phyloP scores from a whole-genome alignment of 2,888 invertebrate species.

The Rambutsinella grinnellia region DNA sequence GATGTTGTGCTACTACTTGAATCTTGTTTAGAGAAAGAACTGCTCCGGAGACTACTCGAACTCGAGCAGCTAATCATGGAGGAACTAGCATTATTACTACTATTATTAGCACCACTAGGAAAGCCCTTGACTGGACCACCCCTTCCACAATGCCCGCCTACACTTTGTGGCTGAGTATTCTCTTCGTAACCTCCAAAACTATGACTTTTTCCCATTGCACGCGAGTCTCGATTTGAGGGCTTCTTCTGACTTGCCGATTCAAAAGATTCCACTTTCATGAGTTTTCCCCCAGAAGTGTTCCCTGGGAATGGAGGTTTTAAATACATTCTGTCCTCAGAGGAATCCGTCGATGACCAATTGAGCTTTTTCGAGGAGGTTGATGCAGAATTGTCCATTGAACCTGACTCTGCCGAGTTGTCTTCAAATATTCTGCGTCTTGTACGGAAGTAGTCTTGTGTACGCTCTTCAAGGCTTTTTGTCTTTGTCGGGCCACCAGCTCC shows the following conservation, averaged over 20 bases:
- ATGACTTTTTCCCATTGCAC: conserved; percentile 83
- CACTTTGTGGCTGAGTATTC: background rate
- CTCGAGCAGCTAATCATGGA: conserved; percentile 41
- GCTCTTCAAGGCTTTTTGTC: conserved; percentile 90
- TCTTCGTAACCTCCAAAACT: conserved; percentile 88
- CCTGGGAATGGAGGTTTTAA: conserved; percentile 46
- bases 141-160: conserved; percentile 8
- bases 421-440: conserved; percentile 89
- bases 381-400: background rate
- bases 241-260: conserved; percentile 67
- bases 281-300: conserved; percentile 67
- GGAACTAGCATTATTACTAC: conserved; percentile 42
- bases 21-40: conserved; percentile 41
- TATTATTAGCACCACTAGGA: background rate
- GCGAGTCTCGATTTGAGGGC: conserved; percentile 60
- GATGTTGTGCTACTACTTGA: conserved; percentile 36
- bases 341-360: conserved; percentile 60
- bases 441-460: conserved; percentile 90
- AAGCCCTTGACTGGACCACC: conserved; percentile 29
- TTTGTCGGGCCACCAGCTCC: conserved; percentile 27
- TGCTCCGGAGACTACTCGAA: conserved; percentile 39
- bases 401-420: conserved; percentile 67
- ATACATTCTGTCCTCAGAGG: conserved; percentile 41
- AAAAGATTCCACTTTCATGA: conserved; percentile 72
- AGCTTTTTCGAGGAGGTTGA: conserved; percentile 37